Percentiles rank a stretch among this genome's conserved stretches.
Conservation (phyloP, 2,888 invertebrate species). For the Dorcus parallelipipedus region DNA sequence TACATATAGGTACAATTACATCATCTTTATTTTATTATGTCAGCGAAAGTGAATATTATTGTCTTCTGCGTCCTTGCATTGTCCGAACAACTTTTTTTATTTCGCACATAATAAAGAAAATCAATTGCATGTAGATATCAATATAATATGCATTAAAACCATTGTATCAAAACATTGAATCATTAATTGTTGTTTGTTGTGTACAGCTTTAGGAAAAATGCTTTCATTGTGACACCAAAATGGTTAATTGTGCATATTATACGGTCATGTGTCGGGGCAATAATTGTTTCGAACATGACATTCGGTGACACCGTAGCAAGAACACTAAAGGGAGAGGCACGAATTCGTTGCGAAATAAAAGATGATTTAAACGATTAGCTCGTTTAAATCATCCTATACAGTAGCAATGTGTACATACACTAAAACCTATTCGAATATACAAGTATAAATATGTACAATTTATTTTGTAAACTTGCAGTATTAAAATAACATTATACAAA, state of each 20-base stretch:
- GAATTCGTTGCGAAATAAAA: slow-evolving; percentile 5
- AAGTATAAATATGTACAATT: slow-evolving; percentile 28
- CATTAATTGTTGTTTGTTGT: slow-evolving; percentile 44
- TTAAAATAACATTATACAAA: slow-evolving; percentile 20
- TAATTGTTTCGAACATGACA: slow-evolving; percentile 28
- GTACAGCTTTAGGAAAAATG: slow-evolving; percentile 44
- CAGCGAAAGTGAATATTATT: too few species aligned
- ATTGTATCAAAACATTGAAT: slow-evolving; percentile 40
- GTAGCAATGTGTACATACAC: slow-evolving; percentile 25
- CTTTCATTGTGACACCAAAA: slow-evolving; percentile 37
- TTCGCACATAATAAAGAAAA: slow-evolving; percentile 15
- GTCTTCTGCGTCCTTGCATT: too few species aligned
- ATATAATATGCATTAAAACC: slow-evolving; percentile 46
- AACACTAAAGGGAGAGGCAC: slow-evolving; percentile 48
- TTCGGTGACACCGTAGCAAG: slow-evolving; percentile 46
- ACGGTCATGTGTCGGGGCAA: slow-evolving; percentile 35
- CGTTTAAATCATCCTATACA: slow-evolving; percentile 6
- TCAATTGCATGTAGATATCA: slow-evolving; percentile 27
- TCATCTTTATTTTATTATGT: too few species aligned
- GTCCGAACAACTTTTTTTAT: neutral
- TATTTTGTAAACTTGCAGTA: slow-evolving; percentile 43
- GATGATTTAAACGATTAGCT: neutral
- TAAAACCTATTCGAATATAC: slow-evolving; percentile 13
- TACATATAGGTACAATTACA: too few species aligned
- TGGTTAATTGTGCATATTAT: slow-evolving; percentile 48